These are phyloP conservation scores for Nothoprocta pentlandii DNA, from an alignment of 2,113 vertebrate genomes.

Conservation along the genomic window DNA sequence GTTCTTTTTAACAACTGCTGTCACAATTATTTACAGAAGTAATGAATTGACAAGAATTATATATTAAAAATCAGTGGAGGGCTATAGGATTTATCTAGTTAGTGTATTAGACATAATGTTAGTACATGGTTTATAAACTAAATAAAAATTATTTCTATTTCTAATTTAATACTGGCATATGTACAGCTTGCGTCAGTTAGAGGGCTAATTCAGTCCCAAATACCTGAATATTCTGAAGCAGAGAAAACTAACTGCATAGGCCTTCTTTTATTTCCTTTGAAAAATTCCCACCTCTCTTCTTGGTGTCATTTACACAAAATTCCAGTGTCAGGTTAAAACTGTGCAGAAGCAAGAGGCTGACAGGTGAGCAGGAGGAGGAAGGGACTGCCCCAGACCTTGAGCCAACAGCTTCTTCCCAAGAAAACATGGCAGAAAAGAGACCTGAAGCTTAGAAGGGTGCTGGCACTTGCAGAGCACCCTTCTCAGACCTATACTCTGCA, in stretches of 20 bases:
- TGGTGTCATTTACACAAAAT: not conserved
- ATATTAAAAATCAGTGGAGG: slow-evolving; percentile 11
- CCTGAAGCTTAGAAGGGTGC: not conserved
- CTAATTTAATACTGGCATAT: slow-evolving; percentile 9
- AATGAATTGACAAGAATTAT: slow-evolving; percentile 2
- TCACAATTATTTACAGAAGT: slow-evolving; percentile 50
- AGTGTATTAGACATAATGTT: slow-evolving; percentile 3
- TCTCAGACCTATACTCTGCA: not conserved
- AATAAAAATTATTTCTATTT: slow-evolving; percentile 19
- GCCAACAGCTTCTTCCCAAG: not conserved
- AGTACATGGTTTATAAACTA: not conserved
- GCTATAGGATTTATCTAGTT: slow-evolving; percentile 38
- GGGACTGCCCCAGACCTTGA: not conserved
- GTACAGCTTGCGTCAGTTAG: slow-evolving; percentile 25
- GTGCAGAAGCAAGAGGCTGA: not conserved
- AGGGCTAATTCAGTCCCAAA: not conserved
- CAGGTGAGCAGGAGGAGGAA: not conserved
- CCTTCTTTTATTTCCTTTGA: not conserved
- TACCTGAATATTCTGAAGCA: not conserved
- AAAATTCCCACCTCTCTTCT: not conserved
- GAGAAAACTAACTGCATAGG: not conserved
- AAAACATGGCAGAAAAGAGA: not conserved
- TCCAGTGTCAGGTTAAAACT: not conserved
- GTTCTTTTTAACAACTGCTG: slow-evolving; percentile 21
- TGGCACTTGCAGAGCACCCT: not conserved